These are phyloP conservation scores for Beroe ovata DNA, from an alignment of 37 sponge, comb jelly and placozoan genomes.

Conservation along the genomic window DNA sequence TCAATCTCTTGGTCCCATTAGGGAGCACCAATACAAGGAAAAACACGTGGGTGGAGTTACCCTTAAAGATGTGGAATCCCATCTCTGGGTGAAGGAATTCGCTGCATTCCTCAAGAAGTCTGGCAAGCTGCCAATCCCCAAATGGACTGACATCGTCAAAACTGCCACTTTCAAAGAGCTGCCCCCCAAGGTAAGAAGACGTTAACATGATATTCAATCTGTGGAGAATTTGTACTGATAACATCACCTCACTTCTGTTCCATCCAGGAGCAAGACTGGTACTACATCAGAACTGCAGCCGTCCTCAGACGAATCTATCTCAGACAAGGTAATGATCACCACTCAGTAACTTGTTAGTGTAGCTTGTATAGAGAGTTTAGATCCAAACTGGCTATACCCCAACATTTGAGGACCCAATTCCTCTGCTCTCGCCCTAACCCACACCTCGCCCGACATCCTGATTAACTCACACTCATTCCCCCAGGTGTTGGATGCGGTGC, in stretches of 20 bases:
- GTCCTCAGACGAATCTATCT: conserved; percentile 32
- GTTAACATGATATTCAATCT: no score
- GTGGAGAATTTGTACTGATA: no score
- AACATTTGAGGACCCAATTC: no score
- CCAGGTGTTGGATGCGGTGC: conserved; percentile 33
- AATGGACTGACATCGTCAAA: conserved; percentile 64
- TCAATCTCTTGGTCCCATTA: conserved; percentile 60
- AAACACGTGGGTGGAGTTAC: conserved; percentile 61
- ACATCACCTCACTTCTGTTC: not conserved
- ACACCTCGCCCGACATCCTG: no score
- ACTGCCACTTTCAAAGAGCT: conserved; percentile 66
- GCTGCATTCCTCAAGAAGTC: conserved; percentile 68
- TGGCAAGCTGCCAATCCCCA: conserved; percentile 45
- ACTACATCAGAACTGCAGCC: conserved; percentile 57
- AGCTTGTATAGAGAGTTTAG: no score
- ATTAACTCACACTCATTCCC: no score
- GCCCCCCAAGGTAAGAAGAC: conserved; percentile 53
- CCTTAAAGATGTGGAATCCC: conserved; percentile 50
- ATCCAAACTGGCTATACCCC: no score
- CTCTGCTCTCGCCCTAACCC: no score
- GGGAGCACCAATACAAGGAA: conserved; percentile 63
- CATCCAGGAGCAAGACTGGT: conserved; percentile 20
- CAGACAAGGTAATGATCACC: conserved; percentile 56
- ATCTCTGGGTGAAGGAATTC: conserved; percentile 74
- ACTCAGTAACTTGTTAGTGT: no score